Conservation (phyloP, 2,113 vertebrate genomes). For the Bubo blakistoni region DNA sequence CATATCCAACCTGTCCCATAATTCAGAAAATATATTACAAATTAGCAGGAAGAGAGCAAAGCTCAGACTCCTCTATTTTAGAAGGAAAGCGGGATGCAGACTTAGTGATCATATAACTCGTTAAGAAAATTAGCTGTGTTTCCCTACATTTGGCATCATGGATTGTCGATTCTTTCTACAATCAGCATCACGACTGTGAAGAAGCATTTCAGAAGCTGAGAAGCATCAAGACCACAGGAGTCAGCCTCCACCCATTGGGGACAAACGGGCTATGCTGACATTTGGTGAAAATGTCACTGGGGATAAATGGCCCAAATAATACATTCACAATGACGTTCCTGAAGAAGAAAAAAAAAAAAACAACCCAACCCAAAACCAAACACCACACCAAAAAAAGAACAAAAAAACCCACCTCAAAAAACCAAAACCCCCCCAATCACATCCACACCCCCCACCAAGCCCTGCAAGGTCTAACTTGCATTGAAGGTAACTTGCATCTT, state of each 20-base stretch:
- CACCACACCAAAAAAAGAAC: too few species aligned
- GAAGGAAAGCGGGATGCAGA: background rate
- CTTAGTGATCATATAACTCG: background rate
- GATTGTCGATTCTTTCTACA: background rate
- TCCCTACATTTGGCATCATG: rapidly evolving
- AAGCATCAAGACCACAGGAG: background rate
- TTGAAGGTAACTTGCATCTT: background rate
- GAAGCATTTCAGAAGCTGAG: background rate
- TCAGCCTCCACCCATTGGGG: background rate
- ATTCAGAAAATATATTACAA: background rate
- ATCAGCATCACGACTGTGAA: background rate
- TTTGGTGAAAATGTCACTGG: rapidly evolving
- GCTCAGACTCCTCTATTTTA: background rate
- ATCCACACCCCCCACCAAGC: background rate
- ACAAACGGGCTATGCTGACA: background rate
- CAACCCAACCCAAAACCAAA: background rate
- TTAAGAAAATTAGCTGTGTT: background rate
- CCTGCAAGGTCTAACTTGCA: background rate
- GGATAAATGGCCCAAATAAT: background rate
- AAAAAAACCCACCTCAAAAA: background rate
- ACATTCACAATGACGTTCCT: background rate
- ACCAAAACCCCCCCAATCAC: too few species aligned
- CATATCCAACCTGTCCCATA: background rate
- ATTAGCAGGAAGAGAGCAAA: background rate
- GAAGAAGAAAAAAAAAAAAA: background rate